Percentiles rank a stretch among this genome's conserved stretches.
These are phyloP conservation scores for Hirudo medicinalis DNA, from an alignment of 1,140 invertebrate species.

Conservation along the genomic window DNA sequence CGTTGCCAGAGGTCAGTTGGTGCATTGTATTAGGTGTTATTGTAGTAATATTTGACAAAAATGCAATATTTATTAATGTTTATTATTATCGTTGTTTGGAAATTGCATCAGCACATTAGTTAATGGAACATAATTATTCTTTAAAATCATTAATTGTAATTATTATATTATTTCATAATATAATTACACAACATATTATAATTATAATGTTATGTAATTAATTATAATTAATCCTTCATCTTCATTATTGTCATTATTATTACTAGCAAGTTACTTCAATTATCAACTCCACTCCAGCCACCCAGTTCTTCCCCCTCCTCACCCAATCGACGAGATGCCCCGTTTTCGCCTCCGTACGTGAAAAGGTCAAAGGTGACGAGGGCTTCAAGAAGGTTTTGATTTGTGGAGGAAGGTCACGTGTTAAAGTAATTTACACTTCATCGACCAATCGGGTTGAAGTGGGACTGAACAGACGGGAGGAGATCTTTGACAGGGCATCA, in stretches of 20 bases:
- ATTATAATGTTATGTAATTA: too few relatives aligned
- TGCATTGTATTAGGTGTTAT: neutral
- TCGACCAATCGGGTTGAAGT: constrained; percentile 18
- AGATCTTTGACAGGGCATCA: neutral
- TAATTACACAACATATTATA: too few relatives aligned
- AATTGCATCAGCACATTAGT: too few relatives aligned
- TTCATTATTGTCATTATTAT: too few relatives aligned
- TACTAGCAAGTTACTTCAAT: too few relatives aligned
- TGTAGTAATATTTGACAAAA: too few relatives aligned
- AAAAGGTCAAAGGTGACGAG: constrained; percentile 8
- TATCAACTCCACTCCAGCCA: neutral
- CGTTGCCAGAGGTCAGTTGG: neutral
- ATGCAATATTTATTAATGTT: too few relatives aligned
- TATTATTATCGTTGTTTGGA: too few relatives aligned
- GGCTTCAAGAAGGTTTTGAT: constrained; percentile 1
- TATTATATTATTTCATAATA: too few relatives aligned
- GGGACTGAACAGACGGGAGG: neutral
- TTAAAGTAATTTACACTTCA: constrained; percentile 19
- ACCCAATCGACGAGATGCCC: neutral
- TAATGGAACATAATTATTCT: too few relatives aligned
- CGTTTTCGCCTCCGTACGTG: constrained; percentile 1
- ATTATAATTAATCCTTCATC: too few relatives aligned
- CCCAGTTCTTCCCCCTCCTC: neutral
- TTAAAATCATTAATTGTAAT: too few relatives aligned
- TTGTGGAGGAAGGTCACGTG: constrained; percentile 17